Percentiles rank a stretch among this genome's conserved stretches.
Evolutionary conservation across 2,888 invertebrate genomes (phyloP).

Genomic region (Nysson spinosus): DNA sequence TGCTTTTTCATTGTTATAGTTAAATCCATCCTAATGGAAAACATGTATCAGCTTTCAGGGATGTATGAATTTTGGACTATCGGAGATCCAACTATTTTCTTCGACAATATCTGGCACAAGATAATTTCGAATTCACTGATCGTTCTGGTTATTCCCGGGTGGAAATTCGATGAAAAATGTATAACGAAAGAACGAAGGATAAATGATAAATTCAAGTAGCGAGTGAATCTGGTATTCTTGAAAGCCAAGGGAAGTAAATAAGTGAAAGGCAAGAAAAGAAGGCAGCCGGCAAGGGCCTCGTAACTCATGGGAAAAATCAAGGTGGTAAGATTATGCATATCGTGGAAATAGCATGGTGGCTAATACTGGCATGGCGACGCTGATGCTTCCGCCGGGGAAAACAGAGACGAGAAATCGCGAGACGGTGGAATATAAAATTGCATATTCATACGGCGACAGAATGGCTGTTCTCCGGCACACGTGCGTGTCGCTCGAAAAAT

Average conservation of each 20-base stretch:
- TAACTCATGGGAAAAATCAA: constrained; percentile 34
- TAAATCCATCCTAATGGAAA: too few species aligned
- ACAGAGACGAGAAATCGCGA: not conserved
- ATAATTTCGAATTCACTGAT: too few species aligned
- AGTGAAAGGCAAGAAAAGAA: not conserved
- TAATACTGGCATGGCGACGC: constrained; percentile 11
- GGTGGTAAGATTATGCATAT: constrained; percentile 31
- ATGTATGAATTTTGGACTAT: too few species aligned
- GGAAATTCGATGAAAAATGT: too few species aligned
- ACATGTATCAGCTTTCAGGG: too few species aligned
- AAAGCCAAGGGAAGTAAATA: not conserved
- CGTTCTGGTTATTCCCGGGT: too few species aligned
- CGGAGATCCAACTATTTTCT: too few species aligned
- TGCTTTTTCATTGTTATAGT: too few species aligned
- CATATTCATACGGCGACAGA: constrained; percentile 42
- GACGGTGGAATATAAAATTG: constrained; percentile 40
- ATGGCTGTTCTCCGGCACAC: constrained; percentile 10
- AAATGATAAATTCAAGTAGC: not conserved
- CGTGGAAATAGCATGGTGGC: constrained; percentile 19
- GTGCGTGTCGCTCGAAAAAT: constrained; percentile 4
- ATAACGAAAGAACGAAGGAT: too few species aligned
- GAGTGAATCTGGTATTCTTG: not conserved
- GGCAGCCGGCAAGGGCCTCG: not conserved
- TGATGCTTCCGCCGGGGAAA: constrained; percentile 9
- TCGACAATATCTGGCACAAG: too few species aligned